Evolutionary conservation across 2,797 vertebrate genomes (phyloP).

Genomic region (Yasuhikotakia modesta): DNA sequence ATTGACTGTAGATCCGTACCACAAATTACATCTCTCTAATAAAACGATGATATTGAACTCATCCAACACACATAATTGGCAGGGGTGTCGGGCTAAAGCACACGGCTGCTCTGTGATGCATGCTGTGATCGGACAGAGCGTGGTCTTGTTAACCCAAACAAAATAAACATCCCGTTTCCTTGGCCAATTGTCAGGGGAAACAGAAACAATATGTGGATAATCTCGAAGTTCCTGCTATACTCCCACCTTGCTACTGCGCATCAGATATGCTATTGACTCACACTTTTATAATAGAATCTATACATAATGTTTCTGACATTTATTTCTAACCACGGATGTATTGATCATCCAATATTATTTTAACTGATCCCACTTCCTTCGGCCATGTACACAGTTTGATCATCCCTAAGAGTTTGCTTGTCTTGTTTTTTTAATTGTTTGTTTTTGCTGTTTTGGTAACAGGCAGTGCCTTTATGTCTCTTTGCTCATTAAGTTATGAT

Average conservation of each 20-base stretch:
- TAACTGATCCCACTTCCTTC: background rate
- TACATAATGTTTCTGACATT: conserved; percentile 13
- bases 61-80: conserved; percentile 76
- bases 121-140: conserved; percentile 39
- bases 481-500: conserved; percentile 23
- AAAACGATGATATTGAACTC: conserved; percentile 75
- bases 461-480: background rate
- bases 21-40: conserved; percentile 71
- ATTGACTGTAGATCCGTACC: conserved; percentile 71
- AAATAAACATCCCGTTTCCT: conserved; percentile 40
- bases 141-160: conserved; percentile 49
- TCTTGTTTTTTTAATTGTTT: conserved; percentile 20
- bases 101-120: conserved; percentile 50
- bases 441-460: conserved; percentile 9
- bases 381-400: conserved; percentile 8
- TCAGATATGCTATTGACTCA: conserved; percentile 25
- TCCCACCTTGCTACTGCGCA: background rate
- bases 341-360: background rate
- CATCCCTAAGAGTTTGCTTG: conserved; percentile 11
- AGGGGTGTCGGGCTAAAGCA: conserved; percentile 64
- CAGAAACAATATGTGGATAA: conserved; percentile 25
- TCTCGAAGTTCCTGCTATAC: background rate
- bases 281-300: conserved; percentile 21
- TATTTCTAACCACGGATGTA: background rate
- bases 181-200: conserved; percentile 29